Evolutionary conservation across 2,797 vertebrate genomes (phyloP).

Genomic region (Sardinella longiceps): DNA sequence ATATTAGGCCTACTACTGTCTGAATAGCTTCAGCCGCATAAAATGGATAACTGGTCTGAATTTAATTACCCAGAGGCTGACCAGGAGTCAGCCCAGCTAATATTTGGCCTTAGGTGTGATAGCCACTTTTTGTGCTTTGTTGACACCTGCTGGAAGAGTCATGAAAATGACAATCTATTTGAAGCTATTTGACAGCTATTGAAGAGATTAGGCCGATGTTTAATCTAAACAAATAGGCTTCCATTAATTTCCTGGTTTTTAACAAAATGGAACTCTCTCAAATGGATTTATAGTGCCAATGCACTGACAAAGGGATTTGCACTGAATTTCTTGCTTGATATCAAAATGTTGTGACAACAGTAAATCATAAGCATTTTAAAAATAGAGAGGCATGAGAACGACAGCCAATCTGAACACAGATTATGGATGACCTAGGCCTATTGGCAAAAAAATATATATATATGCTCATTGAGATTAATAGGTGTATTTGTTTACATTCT

Average conservation of each 20-base stretch:
- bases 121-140: not conserved
- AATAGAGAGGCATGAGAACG: not conserved
- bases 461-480: too few relatives aligned
- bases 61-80: not conserved
- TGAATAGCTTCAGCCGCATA: too few relatives aligned
- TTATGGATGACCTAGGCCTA: not conserved
- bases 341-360: too few relatives aligned
- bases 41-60: too few relatives aligned
- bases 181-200: too few relatives aligned
- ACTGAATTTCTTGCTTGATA: too few relatives aligned
- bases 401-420: not conserved
- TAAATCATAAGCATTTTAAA: not conserved
- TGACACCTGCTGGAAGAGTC: constrained; percentile 1
- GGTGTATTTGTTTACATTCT: too few relatives aligned
- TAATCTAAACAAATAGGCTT: not conserved
- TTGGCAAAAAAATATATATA: too few relatives aligned
- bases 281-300: too few relatives aligned
- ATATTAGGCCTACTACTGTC: too few relatives aligned
- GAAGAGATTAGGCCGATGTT: not conserved
- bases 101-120: not conserved
- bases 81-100: not conserved
- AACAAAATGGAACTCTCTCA: not conserved
- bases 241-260: not conserved
- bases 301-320: too few relatives aligned
- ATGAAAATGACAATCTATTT: not conserved